Evolutionary conservation across 2,113 vertebrate genomes (phyloP).

Genomic region (Halcyon senegalensis): DNA sequence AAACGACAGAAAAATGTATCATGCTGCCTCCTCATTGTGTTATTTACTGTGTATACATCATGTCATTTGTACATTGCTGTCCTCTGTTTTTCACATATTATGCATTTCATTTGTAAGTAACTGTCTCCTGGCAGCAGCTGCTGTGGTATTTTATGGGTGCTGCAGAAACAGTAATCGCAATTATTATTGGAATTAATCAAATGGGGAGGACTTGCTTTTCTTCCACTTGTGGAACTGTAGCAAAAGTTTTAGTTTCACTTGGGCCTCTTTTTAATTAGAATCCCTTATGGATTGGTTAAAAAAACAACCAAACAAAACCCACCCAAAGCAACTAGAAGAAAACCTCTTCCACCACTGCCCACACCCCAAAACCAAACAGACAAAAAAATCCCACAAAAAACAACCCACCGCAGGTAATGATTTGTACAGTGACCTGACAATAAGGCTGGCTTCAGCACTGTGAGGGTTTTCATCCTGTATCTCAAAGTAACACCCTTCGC

Average conservation of each 20-base stretch:
- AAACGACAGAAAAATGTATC: not conserved
- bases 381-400: too few relatives aligned
- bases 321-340: not conserved
- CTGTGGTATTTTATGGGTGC: not conserved
- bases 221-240: not conserved
- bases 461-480: not conserved
- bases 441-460: fast-evolving
- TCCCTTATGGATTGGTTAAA: not conserved
- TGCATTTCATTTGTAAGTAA: not conserved
- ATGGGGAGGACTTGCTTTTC: not conserved
- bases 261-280: not conserved
- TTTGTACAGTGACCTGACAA: not conserved
- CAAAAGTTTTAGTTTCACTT: not conserved
- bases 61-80: fast-evolving
- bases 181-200: not conserved
- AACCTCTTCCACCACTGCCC: too few relatives aligned
- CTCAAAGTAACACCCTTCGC: not conserved
- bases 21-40: not conserved
- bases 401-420: fast-evolving
- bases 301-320: not conserved
- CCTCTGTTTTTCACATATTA: not conserved
- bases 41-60: not conserved
- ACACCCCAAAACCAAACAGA: too few relatives aligned
- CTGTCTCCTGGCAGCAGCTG: not conserved
- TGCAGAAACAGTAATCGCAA: not conserved